phyloP scores from a whole-genome alignment of 1,140 invertebrate species.

The Lanistes nyassanus region DNA sequence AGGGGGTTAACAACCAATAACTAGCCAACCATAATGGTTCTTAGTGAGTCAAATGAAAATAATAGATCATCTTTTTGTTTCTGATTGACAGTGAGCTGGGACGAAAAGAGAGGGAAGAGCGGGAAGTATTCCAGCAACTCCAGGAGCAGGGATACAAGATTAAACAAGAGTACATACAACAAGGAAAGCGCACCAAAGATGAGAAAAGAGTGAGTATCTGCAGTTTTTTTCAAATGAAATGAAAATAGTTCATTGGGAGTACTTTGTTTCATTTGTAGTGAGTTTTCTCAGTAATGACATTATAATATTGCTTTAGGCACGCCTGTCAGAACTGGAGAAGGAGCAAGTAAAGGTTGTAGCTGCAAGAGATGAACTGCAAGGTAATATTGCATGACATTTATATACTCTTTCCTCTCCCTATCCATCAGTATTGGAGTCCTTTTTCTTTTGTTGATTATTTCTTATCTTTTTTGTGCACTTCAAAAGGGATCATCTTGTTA shows the following conservation, averaged over 20 bases:
- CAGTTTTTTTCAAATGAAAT: too few species aligned
- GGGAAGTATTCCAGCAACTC: constrained; percentile 78
- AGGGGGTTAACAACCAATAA: too few species aligned
- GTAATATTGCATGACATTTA: constrained; percentile 22
- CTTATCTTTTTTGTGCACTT: too few species aligned
- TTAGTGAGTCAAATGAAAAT: too few species aligned
- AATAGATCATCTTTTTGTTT: too few species aligned
- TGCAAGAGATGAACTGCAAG: constrained; percentile 49
- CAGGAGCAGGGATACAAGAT: constrained; percentile 82
- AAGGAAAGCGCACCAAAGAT: constrained; percentile 75
- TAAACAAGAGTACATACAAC: constrained; percentile 79
- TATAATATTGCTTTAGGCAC: constrained; percentile 39
- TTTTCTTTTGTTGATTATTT: too few species aligned
- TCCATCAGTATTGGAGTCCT: too few species aligned
- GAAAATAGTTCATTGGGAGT: too few species aligned
- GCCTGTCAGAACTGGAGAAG: constrained; percentile 75
- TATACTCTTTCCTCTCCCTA: too few species aligned
- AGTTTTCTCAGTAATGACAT: not conserved
- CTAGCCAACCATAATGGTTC: too few species aligned
- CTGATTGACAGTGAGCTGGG: constrained; percentile 77
- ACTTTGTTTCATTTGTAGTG: constrained; percentile 38
- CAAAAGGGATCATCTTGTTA: too few species aligned
- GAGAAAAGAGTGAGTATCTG: constrained; percentile 74
- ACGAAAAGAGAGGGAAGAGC: constrained; percentile 69
- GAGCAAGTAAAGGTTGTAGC: constrained; percentile 66